Evolutionary conservation across 2,888 invertebrate genomes (phyloP).

Genomic region (Acronicta aceris): DNA sequence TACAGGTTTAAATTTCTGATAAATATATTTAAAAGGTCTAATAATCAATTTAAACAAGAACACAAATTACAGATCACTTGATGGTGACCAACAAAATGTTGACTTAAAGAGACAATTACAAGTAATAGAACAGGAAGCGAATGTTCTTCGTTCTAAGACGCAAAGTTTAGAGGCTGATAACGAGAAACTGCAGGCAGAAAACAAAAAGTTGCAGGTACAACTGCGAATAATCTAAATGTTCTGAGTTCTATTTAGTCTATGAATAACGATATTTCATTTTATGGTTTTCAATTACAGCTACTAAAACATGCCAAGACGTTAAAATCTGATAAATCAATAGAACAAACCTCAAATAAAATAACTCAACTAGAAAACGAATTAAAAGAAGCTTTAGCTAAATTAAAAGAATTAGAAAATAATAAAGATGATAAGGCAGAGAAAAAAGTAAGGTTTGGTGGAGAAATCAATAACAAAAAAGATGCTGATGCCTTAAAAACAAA

Average conservation of each 20-base stretch:
- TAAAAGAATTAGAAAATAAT: constrained; percentile 87
- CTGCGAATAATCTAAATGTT: not conserved
- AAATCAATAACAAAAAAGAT: constrained; percentile 80
- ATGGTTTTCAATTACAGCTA: constrained; percentile 73
- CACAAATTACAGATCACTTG: constrained; percentile 86
- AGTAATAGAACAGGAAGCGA: constrained; percentile 93
- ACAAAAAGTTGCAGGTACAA: constrained; percentile 91
- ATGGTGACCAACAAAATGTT: constrained; percentile 90
- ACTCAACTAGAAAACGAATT: constrained; percentile 90
- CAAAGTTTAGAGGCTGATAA: constrained; percentile 93
- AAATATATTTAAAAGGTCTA: not conserved
- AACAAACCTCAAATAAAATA: constrained; percentile 90
- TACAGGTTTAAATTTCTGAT: constrained; percentile 29
- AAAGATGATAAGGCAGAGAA: constrained; percentile 87
- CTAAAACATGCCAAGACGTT: constrained; percentile 87
- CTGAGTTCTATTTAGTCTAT: not conserved
- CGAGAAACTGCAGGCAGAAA: constrained; percentile 93
- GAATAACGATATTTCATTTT: not conserved
- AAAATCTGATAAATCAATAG: constrained; percentile 87
- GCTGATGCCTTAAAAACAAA: constrained; percentile 79
- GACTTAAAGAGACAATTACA: constrained; percentile 93
- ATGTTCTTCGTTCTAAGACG: constrained; percentile 91
- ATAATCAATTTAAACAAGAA: not conserved
- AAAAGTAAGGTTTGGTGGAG: constrained; percentile 84
- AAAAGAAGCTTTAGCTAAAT: constrained; percentile 88